Percentiles rank a stretch among this genome's conserved stretches.
Evolutionary conservation across 2,888 invertebrate genomes (phyloP).

Genomic region (Orthosia gothica): DNA sequence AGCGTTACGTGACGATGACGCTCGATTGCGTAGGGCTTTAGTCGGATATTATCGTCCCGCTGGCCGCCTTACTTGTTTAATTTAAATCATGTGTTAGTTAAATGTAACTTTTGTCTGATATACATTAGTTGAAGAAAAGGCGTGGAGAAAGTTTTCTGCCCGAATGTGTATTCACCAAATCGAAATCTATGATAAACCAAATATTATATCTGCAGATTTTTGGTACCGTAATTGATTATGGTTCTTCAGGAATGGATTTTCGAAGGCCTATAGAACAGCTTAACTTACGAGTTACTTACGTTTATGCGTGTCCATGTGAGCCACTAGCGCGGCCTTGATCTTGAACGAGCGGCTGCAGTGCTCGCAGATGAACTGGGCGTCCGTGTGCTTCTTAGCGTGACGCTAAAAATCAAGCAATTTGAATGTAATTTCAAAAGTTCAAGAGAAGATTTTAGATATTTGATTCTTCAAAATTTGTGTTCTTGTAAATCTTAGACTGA

Average conservation of each 20-base stretch:
- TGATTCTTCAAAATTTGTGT: too few species aligned
- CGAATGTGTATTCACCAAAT: too few species aligned
- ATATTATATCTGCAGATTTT: background rate
- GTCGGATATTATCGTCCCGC: too few species aligned
- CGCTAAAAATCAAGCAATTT: slow-evolving; percentile 71
- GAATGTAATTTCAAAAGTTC: background rate
- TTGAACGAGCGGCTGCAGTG: slow-evolving; percentile 81
- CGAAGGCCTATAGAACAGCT: background rate
- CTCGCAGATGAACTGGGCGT: slow-evolving; percentile 79
- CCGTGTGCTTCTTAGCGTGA: slow-evolving; percentile 78
- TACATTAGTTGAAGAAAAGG: too few species aligned
- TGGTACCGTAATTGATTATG: background rate
- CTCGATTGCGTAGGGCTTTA: too few species aligned
- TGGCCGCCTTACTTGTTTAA: too few species aligned
- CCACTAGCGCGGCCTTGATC: slow-evolving; percentile 75
- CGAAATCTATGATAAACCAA: background rate
- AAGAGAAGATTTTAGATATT: background rate
- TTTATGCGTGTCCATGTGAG: slow-evolving; percentile 83
- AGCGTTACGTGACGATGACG: too few species aligned
- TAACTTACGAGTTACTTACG: slow-evolving; percentile 72
- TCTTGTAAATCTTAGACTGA: too few species aligned
- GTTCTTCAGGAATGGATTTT: background rate
- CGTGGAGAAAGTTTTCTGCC: too few species aligned
- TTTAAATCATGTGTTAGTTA: too few species aligned
- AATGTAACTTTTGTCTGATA: too few species aligned